Evolutionary conservation across 1,140 invertebrate genomes (phyloP), one percentile per base, ranked within the genome.

Genomic region (Tribolium castaneum): DNA sequence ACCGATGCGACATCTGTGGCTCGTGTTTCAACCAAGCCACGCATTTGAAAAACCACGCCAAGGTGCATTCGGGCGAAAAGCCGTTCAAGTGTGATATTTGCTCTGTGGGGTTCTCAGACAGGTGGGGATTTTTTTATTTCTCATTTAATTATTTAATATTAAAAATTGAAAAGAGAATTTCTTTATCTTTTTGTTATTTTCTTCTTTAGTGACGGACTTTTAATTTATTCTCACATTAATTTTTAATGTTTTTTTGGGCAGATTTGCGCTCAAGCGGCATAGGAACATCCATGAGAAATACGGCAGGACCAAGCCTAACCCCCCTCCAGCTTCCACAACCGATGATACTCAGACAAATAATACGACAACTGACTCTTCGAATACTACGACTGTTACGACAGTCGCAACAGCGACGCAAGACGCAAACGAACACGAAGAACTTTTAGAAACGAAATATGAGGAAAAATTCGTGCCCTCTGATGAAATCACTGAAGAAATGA

Each of bases 11-110:
- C 70, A 94, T 93, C 34, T 96, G 94, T 82, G 93, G 94, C 1
- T 94, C 93, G 4, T 93, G 94, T 19, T 96, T 96, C 82, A 95
- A 94, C 86, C 94, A 95, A 87, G 94, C 94, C 0, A 95, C 94
- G n/a, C 94, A 96, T 87, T 87, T 95, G 19, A 95, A 95, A 85
- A 95, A 95, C 87, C 94, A 96, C 80, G 93, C 93, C 13, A 95
- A 95, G 85, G 85, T 94, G 56, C 93, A 94, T 87, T 93, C 93
- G 0, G 93, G 93, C 1, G 92, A 92, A 84, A 92, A 92, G 81
- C 91, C 90, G 2, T 92, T 90, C 86, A 94, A 94, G 86, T 96
- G 94, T 86, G 94, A 95, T 84, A 95, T 96, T 80, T 96, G 95
- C 83, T 93, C 93, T 49, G 94, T 95, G n/a, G 94, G 94, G 49